Conservation (phyloP, 35 echinoderm and acorn worm species). For the Anneissia japonica region DNA sequence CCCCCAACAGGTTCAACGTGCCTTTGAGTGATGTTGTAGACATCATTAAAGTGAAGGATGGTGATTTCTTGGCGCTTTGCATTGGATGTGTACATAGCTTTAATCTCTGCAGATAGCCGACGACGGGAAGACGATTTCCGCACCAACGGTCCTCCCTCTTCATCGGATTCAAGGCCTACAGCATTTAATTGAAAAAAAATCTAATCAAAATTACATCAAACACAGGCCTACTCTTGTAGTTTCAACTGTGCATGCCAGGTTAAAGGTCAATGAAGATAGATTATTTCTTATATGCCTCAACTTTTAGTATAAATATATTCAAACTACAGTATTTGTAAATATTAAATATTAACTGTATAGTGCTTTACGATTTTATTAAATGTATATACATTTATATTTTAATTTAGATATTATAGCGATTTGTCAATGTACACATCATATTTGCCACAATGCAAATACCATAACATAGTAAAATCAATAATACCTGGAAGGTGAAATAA, state of each 20-base stretch:
- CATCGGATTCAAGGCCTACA: constrained; percentile 19
- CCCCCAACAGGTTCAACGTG: constrained; percentile 39
- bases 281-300: neutral
- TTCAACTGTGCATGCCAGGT: neutral
- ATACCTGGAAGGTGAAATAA: no score
- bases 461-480: no score
- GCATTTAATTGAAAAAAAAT: neutral
- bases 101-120: constrained; percentile 53
- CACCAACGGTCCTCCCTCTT: constrained; percentile 1
- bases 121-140: constrained; percentile 30
- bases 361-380: no score
- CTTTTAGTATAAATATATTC: neutral
- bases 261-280: neutral
- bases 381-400: no score
- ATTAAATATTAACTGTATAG: no score
- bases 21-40: constrained; percentile 62
- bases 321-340: no score
- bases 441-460: no score
- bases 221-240: neutral
- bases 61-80: constrained; percentile 30
- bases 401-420: no score
- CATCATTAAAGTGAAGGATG: constrained; percentile 77
- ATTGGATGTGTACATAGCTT: constrained; percentile 54
- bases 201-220: neutral
- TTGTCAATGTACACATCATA: no score